Base-by-base conservation (phyloP, 2,888 invertebrate species). In the Choreutis nemorana region DNA sequence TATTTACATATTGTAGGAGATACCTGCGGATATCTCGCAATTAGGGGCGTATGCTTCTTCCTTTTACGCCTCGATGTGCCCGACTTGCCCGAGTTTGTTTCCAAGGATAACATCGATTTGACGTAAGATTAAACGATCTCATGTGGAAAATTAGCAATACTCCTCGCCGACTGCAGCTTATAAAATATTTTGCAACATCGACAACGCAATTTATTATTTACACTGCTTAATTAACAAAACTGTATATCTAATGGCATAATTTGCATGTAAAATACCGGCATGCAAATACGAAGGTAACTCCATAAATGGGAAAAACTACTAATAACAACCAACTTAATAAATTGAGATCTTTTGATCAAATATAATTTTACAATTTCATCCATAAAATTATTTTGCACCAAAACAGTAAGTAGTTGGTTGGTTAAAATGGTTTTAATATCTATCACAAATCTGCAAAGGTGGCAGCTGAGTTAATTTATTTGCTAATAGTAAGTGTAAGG, bases 1-100 rank as follows among this genome's bases (percentile, higher is more conserved):
- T 75, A 73, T 75, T 78, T 77, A 73, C 77, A 75, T 78, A 75
- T 61, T 68, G 70, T 56, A 58, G 64, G 48, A 68, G 71, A 73
- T 72, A 73, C 65, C 54, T 54, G 47, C 46, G 64, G 58, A 68
- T 71, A 67, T 70, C 66, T 70, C 58, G 73, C 75, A 77, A 78
- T 75, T 72, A 75, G 68, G 63, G 67, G 62, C 64, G 66, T 68
- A 58, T 51, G 54, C 57, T 55, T 64, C 61, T 66, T 70, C 70
- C 70, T 72, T 72, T 73, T 71, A 68, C 56, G 64, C 55, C 54
- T 52, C 48, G 44, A 44, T 55, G 57, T n/a, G n/a, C n/a, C n/a
- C n/a, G n/a, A n/a, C n/a, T 18, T 55, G 47, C 55, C 48, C 55
- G 44, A 48, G 55, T 63, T 55, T 53, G 54, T 56, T 55, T 48